Evolutionary conservation across 37 sponge, comb jelly and placozoan species (phyloP), one percentile per base, ranked within the genome.

Genomic region (Mnemiopsis leidyi): DNA sequence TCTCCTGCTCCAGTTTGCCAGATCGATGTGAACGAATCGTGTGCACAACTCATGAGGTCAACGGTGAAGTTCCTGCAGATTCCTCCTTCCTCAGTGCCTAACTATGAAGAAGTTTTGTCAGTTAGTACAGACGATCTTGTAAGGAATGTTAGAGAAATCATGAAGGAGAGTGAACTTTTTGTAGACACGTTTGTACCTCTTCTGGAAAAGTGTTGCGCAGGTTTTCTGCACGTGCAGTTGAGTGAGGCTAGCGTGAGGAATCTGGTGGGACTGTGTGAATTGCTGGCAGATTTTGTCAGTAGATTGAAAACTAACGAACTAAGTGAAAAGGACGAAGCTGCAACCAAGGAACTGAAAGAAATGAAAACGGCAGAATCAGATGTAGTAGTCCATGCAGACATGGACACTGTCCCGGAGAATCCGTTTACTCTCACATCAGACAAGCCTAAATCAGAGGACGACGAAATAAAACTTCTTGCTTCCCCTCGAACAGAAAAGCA

Each of bases 401-500:
- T 26, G 2, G 79, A 77, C 35, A 20, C 1, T 13, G 9, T 16
- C 20, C 29, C 23, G 7, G 73, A 71, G 25, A 77, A 77, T 36
- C 79, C 79, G 1, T 77, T 77, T 32, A 36, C 79, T 2, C 29
- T 29, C 16, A n/a, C n/a, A n/a, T 18, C 61, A 48, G 0, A 9
- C 2, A 77, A 77, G 36, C 32, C 79, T 16, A 77, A 77, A 32
- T 77, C 79, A 34, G 79, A 77, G 36, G 33, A 77, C 32, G 79
- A 77, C 35, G 90, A 40, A 37, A 85, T 85, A 13, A 85, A 85
- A n/a, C 24, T 85, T n/a, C 61, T 40, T 3, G 61, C 36, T 3
- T 35, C 90, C 0, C 90, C 48, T 13, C 23, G 90, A 16, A 85
- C 48, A 1, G 48, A 85, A 85, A 85, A 85, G 48, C 40, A 85